These are phyloP conservation scores for Ciconia maguari DNA, from an alignment of 2,113 vertebrate genomes.

Conservation along the genomic window DNA sequence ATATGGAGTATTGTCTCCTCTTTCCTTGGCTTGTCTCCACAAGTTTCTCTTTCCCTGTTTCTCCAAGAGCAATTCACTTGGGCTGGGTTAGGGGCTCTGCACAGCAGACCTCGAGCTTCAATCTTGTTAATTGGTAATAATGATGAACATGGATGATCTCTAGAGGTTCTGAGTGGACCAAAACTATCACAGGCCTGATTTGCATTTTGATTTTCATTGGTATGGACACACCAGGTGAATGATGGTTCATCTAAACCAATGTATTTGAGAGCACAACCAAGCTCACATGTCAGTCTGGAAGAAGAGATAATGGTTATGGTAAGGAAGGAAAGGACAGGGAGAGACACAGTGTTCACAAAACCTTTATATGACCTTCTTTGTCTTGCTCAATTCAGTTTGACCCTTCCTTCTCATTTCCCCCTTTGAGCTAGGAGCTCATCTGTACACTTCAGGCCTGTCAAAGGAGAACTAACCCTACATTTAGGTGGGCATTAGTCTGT, in stretches of 20 bases:
- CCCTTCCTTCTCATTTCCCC: background rate
- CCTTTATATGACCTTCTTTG: background rate
- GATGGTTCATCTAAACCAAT: background rate
- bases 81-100: background rate
- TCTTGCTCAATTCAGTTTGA: background rate
- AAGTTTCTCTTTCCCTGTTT: background rate
- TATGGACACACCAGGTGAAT: background rate
- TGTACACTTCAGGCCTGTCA: background rate
- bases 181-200: background rate
- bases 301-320: background rate
- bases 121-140: background rate
- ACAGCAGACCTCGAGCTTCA: background rate
- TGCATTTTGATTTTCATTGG: background rate
- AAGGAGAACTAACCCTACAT: background rate
- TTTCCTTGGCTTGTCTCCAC: background rate
- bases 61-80: background rate
- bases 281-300: background rate
- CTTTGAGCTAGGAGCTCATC: background rate
- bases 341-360: background rate
- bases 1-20: background rate
- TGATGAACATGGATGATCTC: background rate
- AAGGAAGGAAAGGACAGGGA: background rate
- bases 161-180: background rate
- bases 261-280: background rate
- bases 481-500: background rate